Evolutionary conservation across 37 sponge, comb jelly and placozoan species (phyloP), one percentile per base, ranked within the genome.

Genomic region (Tethya wilhelma): DNA sequence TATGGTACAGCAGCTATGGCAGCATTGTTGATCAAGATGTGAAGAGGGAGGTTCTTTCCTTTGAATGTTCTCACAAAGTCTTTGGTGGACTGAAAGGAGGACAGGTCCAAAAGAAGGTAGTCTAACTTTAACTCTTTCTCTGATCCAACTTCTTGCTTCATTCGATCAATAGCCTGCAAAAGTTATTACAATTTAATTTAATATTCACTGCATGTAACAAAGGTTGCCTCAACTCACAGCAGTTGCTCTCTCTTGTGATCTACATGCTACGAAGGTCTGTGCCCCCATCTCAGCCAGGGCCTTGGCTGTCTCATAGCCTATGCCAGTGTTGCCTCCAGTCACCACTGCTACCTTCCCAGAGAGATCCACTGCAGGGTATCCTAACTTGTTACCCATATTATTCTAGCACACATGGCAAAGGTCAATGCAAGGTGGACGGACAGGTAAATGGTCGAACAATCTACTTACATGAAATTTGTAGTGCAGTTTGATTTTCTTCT

Each of bases 1-100:
- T 58, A 71, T 0, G 87, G 86, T 26, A 78, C 67, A 4, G n/a
- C 57, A 7, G 75, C 83, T 68, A 93, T 77, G 29, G 82, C 94
- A 69, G 94, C 94, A 82, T 93, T 93, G 82, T 86, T 86, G 63
- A 93, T 83, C 42, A 93, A 79, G 53, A 93, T 75, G 73, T 93
- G 94, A 7, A 93, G 90, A 36, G 87, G 90, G 6, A 85, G 79
- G 2, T 68, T 65, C 67, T 79, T 89, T 75, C 79, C 82, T 67
- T 79, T 81, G 83, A 85, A 93, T 57, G 77, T 74, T 3, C 42
- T 74, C 42, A 64, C 75, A 44, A 89, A 93, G 25, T 86, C 56
- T 57, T 82, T 89, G 25, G 80, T 74, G 23, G 90, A 93, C 56
- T 73, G 43, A 17, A 93, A 65, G 34, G 94, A 93, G 39, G 79